phyloP scores from a whole-genome alignment of 2,888 invertebrate species.

The Ophion ellenae region DNA sequence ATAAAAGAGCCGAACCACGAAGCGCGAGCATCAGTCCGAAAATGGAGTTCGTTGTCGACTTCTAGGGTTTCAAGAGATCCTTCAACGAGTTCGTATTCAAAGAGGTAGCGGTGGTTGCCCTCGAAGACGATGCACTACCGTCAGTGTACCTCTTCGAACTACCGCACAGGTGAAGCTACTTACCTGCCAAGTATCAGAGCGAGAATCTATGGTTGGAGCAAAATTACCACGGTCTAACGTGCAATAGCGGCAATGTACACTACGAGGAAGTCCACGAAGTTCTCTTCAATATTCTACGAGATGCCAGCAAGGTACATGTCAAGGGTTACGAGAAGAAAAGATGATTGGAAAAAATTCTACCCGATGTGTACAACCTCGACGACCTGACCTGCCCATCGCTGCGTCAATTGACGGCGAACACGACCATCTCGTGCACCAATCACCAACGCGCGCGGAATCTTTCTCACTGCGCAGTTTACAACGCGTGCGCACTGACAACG shows the following conservation, averaged over 20 bases:
- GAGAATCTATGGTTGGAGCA: slow-evolving; percentile 38
- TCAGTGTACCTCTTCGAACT: slow-evolving; percentile 43
- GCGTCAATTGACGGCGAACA: too few species aligned
- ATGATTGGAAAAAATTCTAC: too few species aligned
- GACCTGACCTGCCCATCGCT: too few species aligned
- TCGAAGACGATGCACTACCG: slow-evolving; percentile 23
- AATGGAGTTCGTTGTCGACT: slow-evolving; percentile 53
- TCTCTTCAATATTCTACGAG: neutral
- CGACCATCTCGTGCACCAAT: too few species aligned
- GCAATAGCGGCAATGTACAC: slow-evolving; percentile 21
- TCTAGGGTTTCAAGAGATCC: slow-evolving; percentile 50
- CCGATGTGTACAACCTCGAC: too few species aligned
- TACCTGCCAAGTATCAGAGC: slow-evolving; percentile 41
- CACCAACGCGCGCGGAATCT: too few species aligned
- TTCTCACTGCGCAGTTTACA: too few species aligned
- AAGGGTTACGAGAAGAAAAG: too few species aligned
- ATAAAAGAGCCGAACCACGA: slow-evolving; percentile 13
- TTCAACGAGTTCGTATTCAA: slow-evolving; percentile 54
- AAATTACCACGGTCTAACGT: slow-evolving; percentile 53
- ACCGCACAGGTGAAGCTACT: slow-evolving; percentile 38
- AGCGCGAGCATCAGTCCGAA: slow-evolving; percentile 10
- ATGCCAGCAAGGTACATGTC: too few species aligned
- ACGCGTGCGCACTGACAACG: too few species aligned
- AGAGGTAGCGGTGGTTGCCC: slow-evolving; percentile 41
- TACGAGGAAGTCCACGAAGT: slow-evolving; percentile 45